Conservation (phyloP, 2,888 invertebrate genomes). For the Argynnis bischoffii region DNA sequence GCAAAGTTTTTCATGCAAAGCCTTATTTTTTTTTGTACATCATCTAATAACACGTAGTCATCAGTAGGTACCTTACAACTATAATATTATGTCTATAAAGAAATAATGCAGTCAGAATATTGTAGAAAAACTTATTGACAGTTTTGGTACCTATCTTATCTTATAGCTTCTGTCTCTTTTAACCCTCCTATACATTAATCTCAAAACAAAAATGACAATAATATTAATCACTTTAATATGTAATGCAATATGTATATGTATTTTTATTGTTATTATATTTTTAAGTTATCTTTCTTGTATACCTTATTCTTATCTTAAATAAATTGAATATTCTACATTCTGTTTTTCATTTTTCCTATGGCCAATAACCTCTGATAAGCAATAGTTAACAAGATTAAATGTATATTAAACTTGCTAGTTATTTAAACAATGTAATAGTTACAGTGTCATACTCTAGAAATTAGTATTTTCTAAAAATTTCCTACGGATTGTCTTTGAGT, state of each 20-base stretch:
- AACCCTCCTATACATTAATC: background rate
- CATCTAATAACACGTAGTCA: no score
- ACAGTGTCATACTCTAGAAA: no score
- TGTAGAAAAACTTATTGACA: background rate
- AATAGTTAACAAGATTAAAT: background rate
- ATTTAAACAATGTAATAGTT: no score
- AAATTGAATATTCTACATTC: slow-evolving; percentile 1
- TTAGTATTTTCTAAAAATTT: no score
- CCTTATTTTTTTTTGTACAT: no score
- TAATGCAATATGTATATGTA: slow-evolving; percentile 1
- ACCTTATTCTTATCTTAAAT: slow-evolving; percentile 4
- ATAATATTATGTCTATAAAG: no score
- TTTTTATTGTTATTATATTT: slow-evolving; percentile 13
- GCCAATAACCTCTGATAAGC: background rate
- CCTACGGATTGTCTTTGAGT: no score
- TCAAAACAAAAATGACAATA: slow-evolving; percentile 8
- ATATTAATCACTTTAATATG: background rate
- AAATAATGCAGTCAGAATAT: no score
- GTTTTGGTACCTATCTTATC: background rate
- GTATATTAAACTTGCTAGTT: background rate
- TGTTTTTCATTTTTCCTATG: background rate
- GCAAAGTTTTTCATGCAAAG: no score
- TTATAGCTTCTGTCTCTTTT: background rate
- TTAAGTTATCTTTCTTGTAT: background rate
- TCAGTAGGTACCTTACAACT: no score